Evolutionary conservation across 2,113 vertebrate species (phyloP), one percentile per base, ranked within the genome.

Genomic region (Nycticebus coucang): DNA sequence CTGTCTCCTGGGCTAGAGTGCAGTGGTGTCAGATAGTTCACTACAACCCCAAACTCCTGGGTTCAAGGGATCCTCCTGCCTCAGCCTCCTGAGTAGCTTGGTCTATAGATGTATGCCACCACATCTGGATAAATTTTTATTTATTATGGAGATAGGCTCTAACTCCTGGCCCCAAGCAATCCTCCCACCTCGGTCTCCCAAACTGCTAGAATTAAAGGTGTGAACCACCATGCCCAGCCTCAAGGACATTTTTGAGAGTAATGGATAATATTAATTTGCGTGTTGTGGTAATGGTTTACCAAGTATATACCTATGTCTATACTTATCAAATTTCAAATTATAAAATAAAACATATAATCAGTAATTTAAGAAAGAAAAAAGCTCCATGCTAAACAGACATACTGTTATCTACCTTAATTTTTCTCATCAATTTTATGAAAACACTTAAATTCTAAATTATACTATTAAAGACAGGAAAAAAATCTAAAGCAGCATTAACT

Each of bases 381-480:
- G 14, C 19, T 53, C 72, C 59, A 50, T 66, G 57, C 13, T 53
- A 81, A 94, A 90, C 55, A 93, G 60, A 84, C 60, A 12, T 88
- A 91, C 22, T 88, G 37, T 72, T 87, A 87, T 1, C 66, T 45
- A 68, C 15, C 35, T 62, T 80, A 45, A 45, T 75, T 90, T 95
- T 78, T 66, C 30, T 66, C 30, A 64, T 55, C 9, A 53, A 24
- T 75, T 68, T 83, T 33, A 84, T 68, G 78, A 69, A 89, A 81
- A 30, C 79, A 95, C 57, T 86, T 78, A 62, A 69, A 26, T 79
- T 96, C 50, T 79, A 92, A 89, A 68, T 87, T 87, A 59, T 18
- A 74, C 15, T 75, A 77, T 71, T 30, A 84, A 72, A 93, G 28
- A 59, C 45, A 71, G 35, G 41, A 80, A 87, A 72, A 72, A 81